phyloP scores from a whole-genome alignment of 2,113 vertebrate genomes.

The Brachyhypopomus occidentalis region DNA sequence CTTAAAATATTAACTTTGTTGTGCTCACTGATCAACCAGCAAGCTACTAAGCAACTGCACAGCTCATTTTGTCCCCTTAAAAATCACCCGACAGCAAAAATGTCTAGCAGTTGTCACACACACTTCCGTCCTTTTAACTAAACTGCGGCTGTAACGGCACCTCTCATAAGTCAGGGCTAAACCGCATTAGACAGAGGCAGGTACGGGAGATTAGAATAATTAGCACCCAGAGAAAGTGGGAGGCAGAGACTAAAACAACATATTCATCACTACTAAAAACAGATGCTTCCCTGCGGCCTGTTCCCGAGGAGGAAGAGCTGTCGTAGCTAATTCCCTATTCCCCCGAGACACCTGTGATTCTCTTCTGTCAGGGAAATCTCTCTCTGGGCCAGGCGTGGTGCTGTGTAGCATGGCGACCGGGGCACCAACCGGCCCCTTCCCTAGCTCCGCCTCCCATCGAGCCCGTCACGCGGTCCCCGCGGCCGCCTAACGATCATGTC shows the following conservation, averaged over 20 bases:
- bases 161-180: constrained; percentile 52
- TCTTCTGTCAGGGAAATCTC: constrained; percentile 59
- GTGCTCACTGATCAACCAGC: constrained; percentile 8
- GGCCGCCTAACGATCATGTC: constrained; percentile 49
- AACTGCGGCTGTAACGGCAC: constrained; percentile 33
- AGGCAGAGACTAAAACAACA: constrained; percentile 57
- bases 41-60: not conserved
- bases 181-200: constrained; percentile 55
- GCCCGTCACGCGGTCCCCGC: constrained; percentile 44
- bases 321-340: constrained; percentile 62
- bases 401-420: constrained; percentile 36
- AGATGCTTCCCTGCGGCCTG: constrained; percentile 53
- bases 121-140: not conserved
- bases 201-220: constrained; percentile 57
- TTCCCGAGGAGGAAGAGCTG: constrained; percentile 56
- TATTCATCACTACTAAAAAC: constrained; percentile 58
- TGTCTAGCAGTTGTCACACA: constrained; percentile 1
- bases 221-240: constrained; percentile 49
- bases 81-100: not conserved
- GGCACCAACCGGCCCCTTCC: constrained; percentile 32
- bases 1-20: not conserved
- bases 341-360: constrained; percentile 51
- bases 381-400: constrained; percentile 46
- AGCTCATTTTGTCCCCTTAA: not conserved
- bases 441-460: constrained; percentile 41